Conservation (phyloP, 2,797 vertebrate species). For the Etheostoma nigrum region DNA sequence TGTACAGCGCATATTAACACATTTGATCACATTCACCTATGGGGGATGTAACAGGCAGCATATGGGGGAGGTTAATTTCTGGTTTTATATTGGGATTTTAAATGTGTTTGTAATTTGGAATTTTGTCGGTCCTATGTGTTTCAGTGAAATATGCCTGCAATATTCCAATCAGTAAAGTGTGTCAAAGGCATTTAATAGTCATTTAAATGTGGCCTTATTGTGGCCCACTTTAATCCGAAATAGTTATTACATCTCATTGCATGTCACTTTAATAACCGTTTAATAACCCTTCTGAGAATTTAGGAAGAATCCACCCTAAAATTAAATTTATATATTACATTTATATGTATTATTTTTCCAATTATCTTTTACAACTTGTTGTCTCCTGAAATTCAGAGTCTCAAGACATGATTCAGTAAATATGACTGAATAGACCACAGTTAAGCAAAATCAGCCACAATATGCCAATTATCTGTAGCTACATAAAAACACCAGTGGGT, state of each 20-base stretch:
- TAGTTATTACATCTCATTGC: background rate
- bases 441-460: background rate
- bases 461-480: conserved; percentile 12
- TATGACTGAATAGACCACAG: background rate
- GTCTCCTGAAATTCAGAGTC: background rate
- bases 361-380: background rate
- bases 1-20: background rate
- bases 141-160: background rate
- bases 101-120: background rate
- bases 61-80: background rate
- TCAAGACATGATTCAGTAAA: no score
- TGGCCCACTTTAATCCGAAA: background rate
- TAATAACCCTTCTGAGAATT: background rate
- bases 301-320: background rate
- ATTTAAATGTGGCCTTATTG: background rate
- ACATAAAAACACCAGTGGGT: conserved; percentile 50
- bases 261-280: background rate
- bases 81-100: background rate
- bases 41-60: background rate
- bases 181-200: conserved; percentile 5
- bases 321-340: background rate
- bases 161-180: conserved; percentile 10
- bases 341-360: background rate
- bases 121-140: background rate
- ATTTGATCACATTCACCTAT: background rate